Conservation (phyloP, 2,113 vertebrate species). For the Eurystomus gularis region DNA sequence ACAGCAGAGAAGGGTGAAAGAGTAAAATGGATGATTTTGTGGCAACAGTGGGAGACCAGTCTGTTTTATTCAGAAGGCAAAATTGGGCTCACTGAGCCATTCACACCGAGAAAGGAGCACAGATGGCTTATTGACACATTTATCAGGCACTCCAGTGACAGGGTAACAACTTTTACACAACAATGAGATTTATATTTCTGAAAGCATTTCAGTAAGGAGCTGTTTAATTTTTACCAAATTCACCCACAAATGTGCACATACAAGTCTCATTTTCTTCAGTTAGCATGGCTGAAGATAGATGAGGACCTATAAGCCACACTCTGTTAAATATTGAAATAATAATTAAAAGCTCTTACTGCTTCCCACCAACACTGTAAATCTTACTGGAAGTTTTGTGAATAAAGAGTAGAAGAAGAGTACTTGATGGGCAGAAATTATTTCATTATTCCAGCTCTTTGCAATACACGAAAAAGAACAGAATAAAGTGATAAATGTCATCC, state of each 20-base stretch:
- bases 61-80: background rate
- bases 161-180: background rate
- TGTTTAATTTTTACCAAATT: background rate
- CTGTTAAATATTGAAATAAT: background rate
- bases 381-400: background rate
- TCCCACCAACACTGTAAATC: background rate
- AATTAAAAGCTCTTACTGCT: background rate
- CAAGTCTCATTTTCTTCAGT: background rate
- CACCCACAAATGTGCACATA: background rate
- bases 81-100: background rate
- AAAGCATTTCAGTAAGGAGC: background rate
- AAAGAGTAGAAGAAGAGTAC: background rate
- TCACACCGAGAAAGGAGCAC: background rate
- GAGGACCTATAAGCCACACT: background rate
- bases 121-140: conserved; percentile 25
- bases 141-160: background rate
- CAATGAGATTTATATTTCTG: background rate
- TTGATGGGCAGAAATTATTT: background rate
- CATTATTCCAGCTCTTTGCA: conserved; percentile 17
- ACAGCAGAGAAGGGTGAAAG: background rate
- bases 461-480: conserved; percentile 26
- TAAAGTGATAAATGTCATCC: background rate
- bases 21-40: background rate
- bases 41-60: background rate
- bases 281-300: background rate